Percentiles rank a stretch among this genome's conserved stretches.
Evolutionary conservation across 2,113 vertebrate species (phyloP).

Genomic region (Scytalopus superciliaris): DNA sequence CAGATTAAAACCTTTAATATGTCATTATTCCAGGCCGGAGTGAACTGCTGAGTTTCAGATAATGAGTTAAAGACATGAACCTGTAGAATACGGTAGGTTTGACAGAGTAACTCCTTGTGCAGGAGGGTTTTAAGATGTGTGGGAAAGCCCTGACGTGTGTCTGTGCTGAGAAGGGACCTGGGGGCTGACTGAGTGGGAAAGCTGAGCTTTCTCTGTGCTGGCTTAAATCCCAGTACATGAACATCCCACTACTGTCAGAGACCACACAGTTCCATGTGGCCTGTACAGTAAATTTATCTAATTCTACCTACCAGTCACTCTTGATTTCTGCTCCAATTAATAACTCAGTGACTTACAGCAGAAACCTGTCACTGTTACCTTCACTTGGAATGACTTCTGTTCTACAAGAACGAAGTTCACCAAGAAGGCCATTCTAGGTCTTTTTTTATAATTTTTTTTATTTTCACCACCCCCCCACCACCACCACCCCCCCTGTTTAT

Average conservation of each 20-base stretch:
- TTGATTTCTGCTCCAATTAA: neutral
- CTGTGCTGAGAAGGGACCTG: fast-evolving
- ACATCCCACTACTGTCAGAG: fast-evolving
- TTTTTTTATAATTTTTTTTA: too few species aligned
- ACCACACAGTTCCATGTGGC: fast-evolving
- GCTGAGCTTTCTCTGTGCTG: neutral
- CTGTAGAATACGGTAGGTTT: neutral
- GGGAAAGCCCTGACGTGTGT: fast-evolving
- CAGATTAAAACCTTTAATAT: neutral
- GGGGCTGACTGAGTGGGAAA: neutral
- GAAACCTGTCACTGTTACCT: neutral
- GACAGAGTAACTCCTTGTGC: neutral
- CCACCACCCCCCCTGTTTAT: fast-evolving
- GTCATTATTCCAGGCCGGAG: neutral
- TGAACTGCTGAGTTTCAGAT: neutral
- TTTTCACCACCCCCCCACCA: too few species aligned
- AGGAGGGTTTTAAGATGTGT: neutral
- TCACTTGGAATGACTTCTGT: neutral
- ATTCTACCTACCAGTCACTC: neutral
- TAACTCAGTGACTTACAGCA: neutral
- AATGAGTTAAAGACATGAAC: neutral
- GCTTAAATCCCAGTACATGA: fast-evolving
- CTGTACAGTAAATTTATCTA: neutral
- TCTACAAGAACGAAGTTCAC: neutral
- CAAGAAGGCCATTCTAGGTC: fast-evolving